Conservation (phyloP, 2,888 invertebrate species). For the Gandaritis pyraliata region DNA sequence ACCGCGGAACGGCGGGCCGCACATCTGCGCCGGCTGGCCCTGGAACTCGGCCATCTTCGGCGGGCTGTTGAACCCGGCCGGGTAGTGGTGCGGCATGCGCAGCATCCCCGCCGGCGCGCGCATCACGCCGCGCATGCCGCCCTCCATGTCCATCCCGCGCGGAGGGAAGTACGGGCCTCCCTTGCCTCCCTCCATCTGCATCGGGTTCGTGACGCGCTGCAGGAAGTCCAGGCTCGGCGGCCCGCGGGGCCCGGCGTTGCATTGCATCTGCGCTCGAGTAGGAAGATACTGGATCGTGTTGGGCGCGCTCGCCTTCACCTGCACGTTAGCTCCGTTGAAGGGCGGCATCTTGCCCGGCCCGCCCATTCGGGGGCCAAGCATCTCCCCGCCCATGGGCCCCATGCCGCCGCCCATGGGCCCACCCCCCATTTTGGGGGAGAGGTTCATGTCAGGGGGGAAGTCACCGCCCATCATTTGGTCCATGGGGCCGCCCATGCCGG, state of each 20-base stretch:
- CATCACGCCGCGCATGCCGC: constrained; percentile 79
- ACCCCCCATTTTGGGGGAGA: constrained; percentile 88
- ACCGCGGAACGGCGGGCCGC: constrained; percentile 72
- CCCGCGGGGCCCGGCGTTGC: constrained; percentile 88
- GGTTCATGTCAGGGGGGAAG: constrained; percentile 81
- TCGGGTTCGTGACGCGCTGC: constrained; percentile 94
- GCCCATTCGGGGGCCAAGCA: constrained; percentile 87
- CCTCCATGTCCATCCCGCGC: constrained; percentile 80
- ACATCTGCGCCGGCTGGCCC: constrained; percentile 60
- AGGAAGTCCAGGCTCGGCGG: constrained; percentile 96
- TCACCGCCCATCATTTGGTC: constrained; percentile 83
- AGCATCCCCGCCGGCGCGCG: constrained; percentile 69
- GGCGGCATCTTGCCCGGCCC: constrained; percentile 84
- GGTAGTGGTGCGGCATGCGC: constrained; percentile 79
- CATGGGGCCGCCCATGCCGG: constrained; percentile 82
- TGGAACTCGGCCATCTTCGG: constrained; percentile 74
- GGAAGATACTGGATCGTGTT: constrained; percentile 99
- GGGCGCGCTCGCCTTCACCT: constrained; percentile 98
- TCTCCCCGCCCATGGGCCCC: constrained; percentile 82
- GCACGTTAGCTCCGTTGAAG: constrained; percentile 89
- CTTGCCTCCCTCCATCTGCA: constrained; percentile 87
- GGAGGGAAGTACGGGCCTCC: constrained; percentile 88
- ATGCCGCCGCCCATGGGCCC: constrained; percentile 81
- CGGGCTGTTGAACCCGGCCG: constrained; percentile 76
- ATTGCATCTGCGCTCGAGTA: constrained; percentile 93